Evolutionary conservation across 2,797 vertebrate species (phyloP), one percentile per base, ranked within the genome.

Genomic region (Labroides dimidiatus): DNA sequence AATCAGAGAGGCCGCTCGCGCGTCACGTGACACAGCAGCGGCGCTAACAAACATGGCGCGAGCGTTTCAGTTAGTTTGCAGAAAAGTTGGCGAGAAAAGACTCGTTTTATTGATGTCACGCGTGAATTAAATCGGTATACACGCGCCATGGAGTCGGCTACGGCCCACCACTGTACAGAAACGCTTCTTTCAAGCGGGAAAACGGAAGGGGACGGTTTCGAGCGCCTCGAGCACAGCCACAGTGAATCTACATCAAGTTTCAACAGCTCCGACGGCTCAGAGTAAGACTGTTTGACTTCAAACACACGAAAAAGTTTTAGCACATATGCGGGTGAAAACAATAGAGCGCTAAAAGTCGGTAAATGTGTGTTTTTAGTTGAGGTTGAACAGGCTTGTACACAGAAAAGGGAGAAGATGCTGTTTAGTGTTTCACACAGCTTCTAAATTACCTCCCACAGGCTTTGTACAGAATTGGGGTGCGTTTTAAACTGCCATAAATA

Each of bases 401-500:
- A 50, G 42, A 57, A 20, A 53, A 24, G 49, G 20, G 20, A 76
- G 55, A 43, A 33, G 45, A n/a, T n/a, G 50, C 19, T 54, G 37
- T 51, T 65, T 20, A 2, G 47, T 15, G 65, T 27, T 21, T 23
- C 42, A 30, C 47, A 1, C 16, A 11, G 5, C 59, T 52, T 64
- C 56, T 72, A 19, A 42, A 20, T 21, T 56, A 37, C 33, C 47
- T 59, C 36, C 61, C 23, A 55, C 63, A 44, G 69, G 58, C 58
- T 85, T 88, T 84, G 78, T 63, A 55, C 69, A 63, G 71, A 75
- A 80, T 58, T 52, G 43, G 72, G 82, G 70, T 64, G 53, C 69
- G 77, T 74, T 79, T 87, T 90, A 72, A 88, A 75, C 73, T 82
- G 80, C 89, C 81, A 86, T 88, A 86, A 93, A 91, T 93, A 93